Conservation (phyloP, 2,888 invertebrate species). For the Lepidochitona cinerea region DNA sequence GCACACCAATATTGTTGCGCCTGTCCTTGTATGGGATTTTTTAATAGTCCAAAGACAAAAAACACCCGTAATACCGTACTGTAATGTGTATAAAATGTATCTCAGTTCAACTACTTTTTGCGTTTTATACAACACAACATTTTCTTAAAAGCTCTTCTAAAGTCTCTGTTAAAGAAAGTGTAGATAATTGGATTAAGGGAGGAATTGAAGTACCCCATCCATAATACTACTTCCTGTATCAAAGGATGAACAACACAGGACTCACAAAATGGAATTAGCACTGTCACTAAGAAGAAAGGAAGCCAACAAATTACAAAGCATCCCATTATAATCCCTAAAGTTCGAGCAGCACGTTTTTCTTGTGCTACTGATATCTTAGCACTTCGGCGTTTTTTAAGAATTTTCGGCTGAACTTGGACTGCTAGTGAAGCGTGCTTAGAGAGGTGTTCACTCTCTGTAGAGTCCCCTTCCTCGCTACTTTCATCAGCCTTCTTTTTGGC, state of each 20-base stretch:
- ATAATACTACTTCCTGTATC: constrained; percentile 91
- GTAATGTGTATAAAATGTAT: too few species aligned
- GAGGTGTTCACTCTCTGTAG: neutral
- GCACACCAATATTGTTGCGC: too few species aligned
- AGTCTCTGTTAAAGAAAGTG: constrained; percentile 97
- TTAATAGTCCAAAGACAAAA: too few species aligned
- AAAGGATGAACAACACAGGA: constrained; percentile 84
- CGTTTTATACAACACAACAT: constrained; percentile 74
- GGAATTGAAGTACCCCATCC: constrained; percentile 98
- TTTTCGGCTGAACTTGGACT: neutral
- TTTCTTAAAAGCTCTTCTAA: constrained; percentile 95
- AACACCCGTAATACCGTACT: too few species aligned
- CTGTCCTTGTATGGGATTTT: too few species aligned
- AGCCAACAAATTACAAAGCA: constrained; percentile 93
- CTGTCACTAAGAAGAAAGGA: constrained; percentile 94
- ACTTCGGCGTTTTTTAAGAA: constrained; percentile 9
- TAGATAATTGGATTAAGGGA: constrained; percentile 93
- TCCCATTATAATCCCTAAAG: constrained; percentile 96
- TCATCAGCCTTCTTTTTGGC: neutral
- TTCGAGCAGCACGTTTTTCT: constrained; percentile 82
- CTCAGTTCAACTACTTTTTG: too few species aligned
- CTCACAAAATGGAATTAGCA: constrained; percentile 85
- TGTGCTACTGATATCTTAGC: constrained; percentile 49
- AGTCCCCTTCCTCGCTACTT: constrained; percentile 7
- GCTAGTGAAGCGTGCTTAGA: neutral